Conservation (phyloP, 1,140 invertebrate species). For the Riptortus pedestris region DNA sequence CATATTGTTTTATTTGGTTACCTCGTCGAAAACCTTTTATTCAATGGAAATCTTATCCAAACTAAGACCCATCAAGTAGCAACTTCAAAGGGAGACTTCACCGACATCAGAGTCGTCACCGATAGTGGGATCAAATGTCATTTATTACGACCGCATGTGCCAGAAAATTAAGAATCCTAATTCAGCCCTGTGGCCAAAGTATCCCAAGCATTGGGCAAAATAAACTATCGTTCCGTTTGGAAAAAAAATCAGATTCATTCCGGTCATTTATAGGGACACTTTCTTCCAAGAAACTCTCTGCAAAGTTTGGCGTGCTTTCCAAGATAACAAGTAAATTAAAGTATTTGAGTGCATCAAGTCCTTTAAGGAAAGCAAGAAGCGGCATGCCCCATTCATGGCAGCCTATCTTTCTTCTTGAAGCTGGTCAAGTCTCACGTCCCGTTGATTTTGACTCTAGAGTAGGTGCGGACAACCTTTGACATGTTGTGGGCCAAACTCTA, state of each 20-base stretch:
- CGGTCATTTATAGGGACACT: background rate
- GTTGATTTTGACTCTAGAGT: too few species aligned
- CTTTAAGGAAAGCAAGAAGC: too few species aligned
- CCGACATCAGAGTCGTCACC: background rate
- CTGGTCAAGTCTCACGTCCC: background rate
- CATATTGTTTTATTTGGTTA: too few species aligned
- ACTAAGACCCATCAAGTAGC: background rate
- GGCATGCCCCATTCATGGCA: too few species aligned
- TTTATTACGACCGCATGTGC: background rate
- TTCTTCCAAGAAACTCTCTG: background rate
- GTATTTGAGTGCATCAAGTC: background rate
- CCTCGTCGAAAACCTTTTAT: too few species aligned
- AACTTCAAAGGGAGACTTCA: background rate
- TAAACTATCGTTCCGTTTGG: background rate
- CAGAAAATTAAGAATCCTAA: background rate
- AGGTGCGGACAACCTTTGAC: too few species aligned
- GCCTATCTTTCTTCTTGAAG: background rate
- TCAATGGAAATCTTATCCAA: background rate
- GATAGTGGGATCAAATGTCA: background rate
- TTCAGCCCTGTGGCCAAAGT: too few species aligned
- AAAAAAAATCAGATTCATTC: background rate
- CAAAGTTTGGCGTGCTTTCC: too few species aligned
- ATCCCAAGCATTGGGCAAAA: too few species aligned
- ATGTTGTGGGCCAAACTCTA: too few species aligned
- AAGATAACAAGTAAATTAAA: too few species aligned